Evolutionary conservation across 2,888 invertebrate genomes (phyloP).

Genomic region (Lithophane ornitopus): DNA sequence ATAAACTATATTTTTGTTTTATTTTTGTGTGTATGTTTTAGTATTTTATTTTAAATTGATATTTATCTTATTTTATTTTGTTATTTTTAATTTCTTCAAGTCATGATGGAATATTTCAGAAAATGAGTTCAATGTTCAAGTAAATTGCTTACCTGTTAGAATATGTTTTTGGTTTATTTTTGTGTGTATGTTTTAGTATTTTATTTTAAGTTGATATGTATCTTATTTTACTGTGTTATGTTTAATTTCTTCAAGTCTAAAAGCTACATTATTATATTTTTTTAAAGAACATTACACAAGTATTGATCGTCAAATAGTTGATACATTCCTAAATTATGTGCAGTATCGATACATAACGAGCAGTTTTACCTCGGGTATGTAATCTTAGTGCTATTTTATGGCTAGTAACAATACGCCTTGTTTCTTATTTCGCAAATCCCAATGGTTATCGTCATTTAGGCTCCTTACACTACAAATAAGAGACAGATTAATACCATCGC

Average conservation of each 20-base stretch:
- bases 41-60: no score
- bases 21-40: no score
- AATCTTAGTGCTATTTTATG: neutral
- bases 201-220: neutral
- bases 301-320: neutral
- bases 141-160: neutral
- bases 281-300: no score
- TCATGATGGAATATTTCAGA: neutral
- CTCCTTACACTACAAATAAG: slow-evolving; percentile 4
- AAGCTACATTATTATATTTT: neutral
- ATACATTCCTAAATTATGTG: neutral
- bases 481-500: slow-evolving; percentile 43
- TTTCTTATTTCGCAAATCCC: slow-evolving; percentile 12
- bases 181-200: neutral
- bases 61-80: no score
- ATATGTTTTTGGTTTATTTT: neutral
- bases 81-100: no score
- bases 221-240: neutral
- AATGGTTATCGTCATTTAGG: slow-evolving; percentile 10
- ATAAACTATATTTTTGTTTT: no score
- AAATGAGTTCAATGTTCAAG: neutral
- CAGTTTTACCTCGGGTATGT: neutral
- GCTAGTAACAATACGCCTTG: neutral
- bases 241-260: neutral
- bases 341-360: neutral